Base-by-base conservation (phyloP, 2,113 vertebrate genomes). In the Sorex araneus region DNA sequence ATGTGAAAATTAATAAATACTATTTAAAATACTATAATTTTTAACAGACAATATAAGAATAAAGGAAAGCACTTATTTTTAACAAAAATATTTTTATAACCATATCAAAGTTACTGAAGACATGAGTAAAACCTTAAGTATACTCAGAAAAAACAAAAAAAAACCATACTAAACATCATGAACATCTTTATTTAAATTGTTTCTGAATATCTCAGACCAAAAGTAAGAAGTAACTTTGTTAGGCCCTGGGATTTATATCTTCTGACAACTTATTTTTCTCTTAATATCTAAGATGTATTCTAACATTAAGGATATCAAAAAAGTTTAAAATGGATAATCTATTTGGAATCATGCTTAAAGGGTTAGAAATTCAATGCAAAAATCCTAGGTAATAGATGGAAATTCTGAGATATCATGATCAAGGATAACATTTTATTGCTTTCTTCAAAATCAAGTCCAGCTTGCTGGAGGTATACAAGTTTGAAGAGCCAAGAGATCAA, bases 401-500 rank as follows among this genome's bases (percentile, higher is more conserved):
- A 88, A 84, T 93, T 85, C 95, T 74, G 10, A 92, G 94, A 91
- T 77, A 66, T 54, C 82, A 90, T 85, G 54, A 96, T 77, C 32
- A 94, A 96, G 66, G 92, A 70, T 84, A 97, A 89, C 60, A 92
- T 95, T 96, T 97, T 21, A 90, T 94, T 47, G 13, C 32, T 82
- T 34, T 66, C 5, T 96, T 93, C 93, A 93, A 97, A 97, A 95
- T 82, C 69, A 94, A 91, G 90, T 95, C 92, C 83, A 93, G 73
- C 63, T 88, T 91, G 34, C 75, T 89, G 81, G 90, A 88, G 87
- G 84, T 94, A 96, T 54, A 93, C 80, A 95, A 89, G 94, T 98
- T 93, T 94, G 96, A 97, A 97, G 92, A 97, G 97, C 90, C 97
- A 94, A 96, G 96, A 97, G 97, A 98, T 98, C 97, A 98, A 96